These are phyloP conservation scores for Drosophila hamatofila DNA, from an alignment of 2,888 invertebrate species.

Conservation along the genomic window DNA sequence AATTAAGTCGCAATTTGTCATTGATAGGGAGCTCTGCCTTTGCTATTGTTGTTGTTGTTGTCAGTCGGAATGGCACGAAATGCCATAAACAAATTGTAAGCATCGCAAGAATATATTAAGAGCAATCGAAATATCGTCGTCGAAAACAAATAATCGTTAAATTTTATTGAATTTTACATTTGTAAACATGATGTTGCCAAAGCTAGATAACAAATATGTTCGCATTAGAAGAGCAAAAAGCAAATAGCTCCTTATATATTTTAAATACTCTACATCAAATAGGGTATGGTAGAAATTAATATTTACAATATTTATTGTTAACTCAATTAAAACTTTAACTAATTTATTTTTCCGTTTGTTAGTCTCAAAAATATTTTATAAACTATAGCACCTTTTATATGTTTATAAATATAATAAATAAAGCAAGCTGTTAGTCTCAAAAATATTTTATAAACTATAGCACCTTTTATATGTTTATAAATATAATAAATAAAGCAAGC, in stretches of 20 bases:
- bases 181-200: conserved; percentile 45
- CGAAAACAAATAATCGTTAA: conserved; percentile 71
- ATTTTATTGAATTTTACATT: conserved; percentile 58
- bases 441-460: too few relatives aligned
- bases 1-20: conserved; percentile 70
- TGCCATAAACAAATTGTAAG: conserved; percentile 61
- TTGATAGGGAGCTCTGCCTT: conserved; percentile 17
- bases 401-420: too few relatives aligned
- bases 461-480: too few relatives aligned
- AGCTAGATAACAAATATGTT: conserved; percentile 25
- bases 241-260: conserved; percentile 3
- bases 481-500: too few relatives aligned
- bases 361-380: too few relatives aligned
- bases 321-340: background rate
- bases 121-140: conserved; percentile 57
- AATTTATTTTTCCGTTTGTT: background rate
- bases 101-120: conserved; percentile 53
- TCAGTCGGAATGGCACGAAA: conserved; percentile 36
- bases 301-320: background rate
- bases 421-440: too few relatives aligned
- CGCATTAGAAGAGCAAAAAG: conserved; percentile 2
- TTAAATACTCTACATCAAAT: background rate
- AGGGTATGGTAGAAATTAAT: background rate
- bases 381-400: too few relatives aligned
- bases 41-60: conserved; percentile 11